Evolutionary conservation across 2,113 vertebrate genomes (phyloP).

Genomic region (Propithecus coquereli): DNA sequence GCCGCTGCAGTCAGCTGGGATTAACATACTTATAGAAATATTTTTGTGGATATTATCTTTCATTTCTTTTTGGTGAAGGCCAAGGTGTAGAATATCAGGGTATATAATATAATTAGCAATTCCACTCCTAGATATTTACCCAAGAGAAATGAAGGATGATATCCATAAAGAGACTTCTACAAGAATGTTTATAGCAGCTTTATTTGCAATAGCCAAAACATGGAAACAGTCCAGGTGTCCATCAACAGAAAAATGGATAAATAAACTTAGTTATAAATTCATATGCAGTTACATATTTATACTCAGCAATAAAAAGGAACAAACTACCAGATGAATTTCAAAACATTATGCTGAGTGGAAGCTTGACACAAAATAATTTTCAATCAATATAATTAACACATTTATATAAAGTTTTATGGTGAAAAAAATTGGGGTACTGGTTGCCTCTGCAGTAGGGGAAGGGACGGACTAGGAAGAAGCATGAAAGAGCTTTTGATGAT

Average conservation of each 20-base stretch:
- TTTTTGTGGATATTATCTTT: background rate
- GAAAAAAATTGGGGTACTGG: background rate
- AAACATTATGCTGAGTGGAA: background rate
- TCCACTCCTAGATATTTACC: background rate
- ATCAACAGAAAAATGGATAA: background rate
- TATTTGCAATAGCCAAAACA: background rate
- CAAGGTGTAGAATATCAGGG: background rate
- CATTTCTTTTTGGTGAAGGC: background rate
- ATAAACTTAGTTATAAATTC: background rate
- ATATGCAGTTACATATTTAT: background rate
- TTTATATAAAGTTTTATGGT: background rate
- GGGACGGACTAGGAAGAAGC: background rate
- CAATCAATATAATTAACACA: background rate
- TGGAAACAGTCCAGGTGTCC: background rate
- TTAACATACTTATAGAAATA: background rate
- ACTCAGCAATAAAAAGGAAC: background rate
- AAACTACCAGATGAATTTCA: background rate
- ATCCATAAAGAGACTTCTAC: background rate
- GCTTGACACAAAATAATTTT: background rate
- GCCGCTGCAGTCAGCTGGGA: too few relatives aligned
- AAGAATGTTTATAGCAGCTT: background rate
- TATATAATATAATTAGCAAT: background rate
- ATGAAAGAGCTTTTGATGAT: background rate
- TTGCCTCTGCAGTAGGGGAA: background rate
- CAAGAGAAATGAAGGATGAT: background rate